Evolutionary conservation across 2,888 invertebrate species (phyloP).

Genomic region (Amblyteles armatorius): DNA sequence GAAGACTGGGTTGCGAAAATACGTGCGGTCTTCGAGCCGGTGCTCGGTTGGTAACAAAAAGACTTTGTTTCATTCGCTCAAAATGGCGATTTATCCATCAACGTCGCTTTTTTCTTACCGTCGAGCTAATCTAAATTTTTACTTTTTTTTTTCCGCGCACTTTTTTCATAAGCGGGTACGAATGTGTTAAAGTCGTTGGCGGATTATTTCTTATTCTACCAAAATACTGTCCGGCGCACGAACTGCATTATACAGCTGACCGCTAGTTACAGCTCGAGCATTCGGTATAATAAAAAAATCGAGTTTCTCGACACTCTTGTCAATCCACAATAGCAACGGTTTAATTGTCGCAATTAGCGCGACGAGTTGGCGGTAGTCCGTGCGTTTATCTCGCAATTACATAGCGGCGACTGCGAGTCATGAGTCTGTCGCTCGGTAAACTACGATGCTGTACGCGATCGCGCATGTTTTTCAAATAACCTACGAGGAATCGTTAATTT

Average conservation of each 20-base stretch:
- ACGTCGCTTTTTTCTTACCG: too few species aligned
- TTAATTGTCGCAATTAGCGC: constrained; percentile 62
- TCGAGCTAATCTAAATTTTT: neutral
- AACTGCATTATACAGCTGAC: neutral
- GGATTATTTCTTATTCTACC: too few species aligned
- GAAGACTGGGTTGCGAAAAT: neutral
- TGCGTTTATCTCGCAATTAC: constrained; percentile 42
- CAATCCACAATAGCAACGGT: constrained; percentile 31
- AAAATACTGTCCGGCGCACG: too few species aligned
- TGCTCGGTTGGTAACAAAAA: neutral
- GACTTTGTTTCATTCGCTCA: neutral
- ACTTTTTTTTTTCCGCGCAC: neutral
- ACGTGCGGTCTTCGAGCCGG: neutral
- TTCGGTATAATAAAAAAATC: constrained; percentile 30
- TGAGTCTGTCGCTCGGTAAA: constrained; percentile 33
- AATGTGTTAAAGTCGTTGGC: neutral
- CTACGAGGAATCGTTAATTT: neutral
- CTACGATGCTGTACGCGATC: constrained; percentile 4
- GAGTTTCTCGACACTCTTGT: constrained; percentile 38
- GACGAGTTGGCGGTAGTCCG: constrained; percentile 16
- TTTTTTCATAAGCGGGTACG: too few species aligned
- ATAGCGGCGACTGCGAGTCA: constrained; percentile 10
- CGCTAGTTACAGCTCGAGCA: neutral
- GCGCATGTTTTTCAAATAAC: neutral
- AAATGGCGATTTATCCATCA: neutral